Conservation (phyloP, 2,797 vertebrate genomes). For the Periophthalmus magnuspinnatus region DNA sequence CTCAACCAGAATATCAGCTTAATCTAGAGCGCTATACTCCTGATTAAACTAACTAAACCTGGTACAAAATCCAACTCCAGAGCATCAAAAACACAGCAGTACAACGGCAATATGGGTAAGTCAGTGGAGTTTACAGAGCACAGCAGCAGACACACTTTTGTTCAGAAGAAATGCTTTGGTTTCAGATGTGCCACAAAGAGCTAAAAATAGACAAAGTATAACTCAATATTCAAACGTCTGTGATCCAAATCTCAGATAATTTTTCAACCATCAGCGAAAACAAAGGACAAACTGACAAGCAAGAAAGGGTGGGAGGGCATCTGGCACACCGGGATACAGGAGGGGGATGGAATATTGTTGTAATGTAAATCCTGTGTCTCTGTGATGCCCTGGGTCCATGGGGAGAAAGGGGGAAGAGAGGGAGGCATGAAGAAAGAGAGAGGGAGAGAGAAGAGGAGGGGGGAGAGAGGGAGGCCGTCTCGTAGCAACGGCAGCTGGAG, state of each 20-base stretch:
- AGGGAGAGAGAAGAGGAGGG: too few relatives aligned
- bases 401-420: neutral
- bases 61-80: too few relatives aligned
- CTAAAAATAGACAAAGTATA: neutral
- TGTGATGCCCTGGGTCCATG: conserved; percentile 26
- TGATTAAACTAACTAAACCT: too few relatives aligned
- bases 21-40: too few relatives aligned
- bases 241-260: neutral
- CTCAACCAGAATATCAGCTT: too few relatives aligned
- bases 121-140: neutral
- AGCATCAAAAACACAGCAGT: neutral
- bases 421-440: too few relatives aligned
- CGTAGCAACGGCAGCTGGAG: conserved; percentile 77
- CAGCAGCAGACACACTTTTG: neutral
- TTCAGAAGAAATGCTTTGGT: neutral
- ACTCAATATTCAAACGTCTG: neutral
- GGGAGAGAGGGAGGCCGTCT: conserved; percentile 70
- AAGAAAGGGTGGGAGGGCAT: too few relatives aligned
- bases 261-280: conserved; percentile 3
- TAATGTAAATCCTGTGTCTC: neutral
- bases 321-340: too few relatives aligned
- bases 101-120: too few relatives aligned
- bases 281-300: neutral
- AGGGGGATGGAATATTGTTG: too few relatives aligned
- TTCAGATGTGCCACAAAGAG: conserved; percentile 3